These are phyloP conservation scores for Monomorium pharaonis DNA, from an alignment of 1,140 invertebrate species.

Conservation along the genomic window DNA sequence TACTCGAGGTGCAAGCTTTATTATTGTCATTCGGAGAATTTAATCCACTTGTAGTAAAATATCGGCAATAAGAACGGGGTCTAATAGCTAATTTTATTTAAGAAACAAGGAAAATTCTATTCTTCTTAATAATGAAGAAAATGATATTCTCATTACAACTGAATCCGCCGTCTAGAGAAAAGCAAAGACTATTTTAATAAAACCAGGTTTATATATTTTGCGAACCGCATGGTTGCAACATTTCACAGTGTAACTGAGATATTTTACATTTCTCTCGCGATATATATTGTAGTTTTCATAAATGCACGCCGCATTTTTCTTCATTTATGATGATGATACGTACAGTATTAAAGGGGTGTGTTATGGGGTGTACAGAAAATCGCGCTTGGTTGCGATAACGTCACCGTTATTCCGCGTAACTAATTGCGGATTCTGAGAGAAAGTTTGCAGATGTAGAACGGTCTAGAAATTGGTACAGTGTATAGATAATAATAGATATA, in stretches of 20 bases:
- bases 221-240: background rate
- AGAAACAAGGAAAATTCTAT: background rate
- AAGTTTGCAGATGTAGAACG: background rate
- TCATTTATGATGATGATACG: slow-evolving; percentile 33
- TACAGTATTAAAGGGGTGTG: slow-evolving; percentile 8
- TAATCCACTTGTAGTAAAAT: background rate
- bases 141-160: slow-evolving; percentile 23
- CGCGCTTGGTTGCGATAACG: slow-evolving; percentile 6
- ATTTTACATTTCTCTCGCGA: slow-evolving; percentile 19
- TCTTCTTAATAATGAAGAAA: background rate
- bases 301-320: slow-evolving; percentile 22
- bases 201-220: slow-evolving; percentile 2
- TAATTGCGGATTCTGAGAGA: slow-evolving; percentile 32
- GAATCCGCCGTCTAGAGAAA: background rate
- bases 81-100: background rate
- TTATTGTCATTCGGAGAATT: background rate
- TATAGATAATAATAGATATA: slow-evolving; percentile 32
- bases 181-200: slow-evolving; percentile 28
- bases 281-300: slow-evolving; percentile 35
- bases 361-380: background rate
- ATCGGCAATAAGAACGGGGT: background rate
- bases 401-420: background rate
- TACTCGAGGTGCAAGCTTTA: background rate
- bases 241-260: slow-evolving; percentile 33
- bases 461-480: background rate